Evolutionary conservation across 2,797 vertebrate species (phyloP), one percentile per base, ranked within the genome.

Genomic region (Hylomyscus alleni): DNA sequence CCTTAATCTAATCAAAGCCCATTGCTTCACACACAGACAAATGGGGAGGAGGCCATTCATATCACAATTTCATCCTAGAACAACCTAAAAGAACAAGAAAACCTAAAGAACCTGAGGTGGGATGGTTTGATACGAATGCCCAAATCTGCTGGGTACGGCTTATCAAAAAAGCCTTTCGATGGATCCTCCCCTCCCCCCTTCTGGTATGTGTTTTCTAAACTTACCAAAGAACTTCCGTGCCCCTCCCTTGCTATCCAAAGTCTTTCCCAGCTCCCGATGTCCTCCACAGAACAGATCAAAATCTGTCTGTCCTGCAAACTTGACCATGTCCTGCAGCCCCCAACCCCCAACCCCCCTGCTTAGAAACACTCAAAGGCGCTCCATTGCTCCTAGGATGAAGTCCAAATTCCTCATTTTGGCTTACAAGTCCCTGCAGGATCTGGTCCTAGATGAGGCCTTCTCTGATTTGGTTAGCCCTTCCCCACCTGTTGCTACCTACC

Each of bases 381-480:
- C 86, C 86, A 84, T 90, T 96, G 93, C 80, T 94, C 83, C 89
- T 93, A 94, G 95, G 72, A 90, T 95, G 60, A 96, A 97, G 95
- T 96, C 91, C 96, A 97, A 94, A 95, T 96, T 93, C 87, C 91
- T 97, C 92, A 69, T 95, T 87, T 93, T 93, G 96, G 90, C 80
- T 95, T 96, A 52, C 34, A 15, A 93, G 76, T 82, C 80, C 52
- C 78, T 50, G 29, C 24, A 29, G n/a, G 37, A 54, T 90, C 47
- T 1, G 2, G 56, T 29, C 56, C 67, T 77, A 62, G 22, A n/a
- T n/a, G 24, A 20, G 15, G 5, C 3, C 13, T 3, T 22, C 52
- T 85, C 85, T 47, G 58, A 6, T 26, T 73, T 60, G 58, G n/a
- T 58, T 3, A 73, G 20, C 54, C 50, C 60, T 26, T 1, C n/a